phyloP scores from a whole-genome alignment of 2,888 invertebrate species.

The Tenthredo distinguenda region DNA sequence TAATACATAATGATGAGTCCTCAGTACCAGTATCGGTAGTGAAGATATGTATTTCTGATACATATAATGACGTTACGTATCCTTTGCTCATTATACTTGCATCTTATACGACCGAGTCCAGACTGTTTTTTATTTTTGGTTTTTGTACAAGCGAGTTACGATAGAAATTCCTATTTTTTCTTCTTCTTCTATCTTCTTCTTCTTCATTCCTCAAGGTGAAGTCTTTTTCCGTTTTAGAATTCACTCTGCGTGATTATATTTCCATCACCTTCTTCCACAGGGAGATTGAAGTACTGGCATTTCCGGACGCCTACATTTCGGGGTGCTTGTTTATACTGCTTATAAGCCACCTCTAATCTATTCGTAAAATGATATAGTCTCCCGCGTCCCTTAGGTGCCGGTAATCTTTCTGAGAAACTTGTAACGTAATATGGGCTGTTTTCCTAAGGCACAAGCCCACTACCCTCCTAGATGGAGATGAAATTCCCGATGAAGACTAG shows the following conservation, averaged over 20 bases:
- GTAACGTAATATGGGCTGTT: neutral
- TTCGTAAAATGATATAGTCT: conserved; percentile 25
- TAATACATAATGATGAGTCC: conserved; percentile 14
- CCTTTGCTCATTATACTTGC: neutral
- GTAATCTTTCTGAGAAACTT: conserved; percentile 39
- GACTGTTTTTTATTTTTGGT: neutral
- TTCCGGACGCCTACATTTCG: neutral
- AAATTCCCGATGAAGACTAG: conserved; percentile 3
- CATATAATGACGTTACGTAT: neutral
- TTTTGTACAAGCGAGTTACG: neutral
- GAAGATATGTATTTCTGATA: conserved; percentile 9
- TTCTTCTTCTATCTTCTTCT: neutral
- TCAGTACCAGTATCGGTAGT: neutral
- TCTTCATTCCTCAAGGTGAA: neutral
- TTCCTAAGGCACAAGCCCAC: neutral
- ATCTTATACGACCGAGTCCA: neutral
- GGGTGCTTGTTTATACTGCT: conserved; percentile 13
- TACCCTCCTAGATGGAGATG: neutral
- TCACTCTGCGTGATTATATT: neutral
- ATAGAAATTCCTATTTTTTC: neutral
- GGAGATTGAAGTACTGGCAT: neutral
- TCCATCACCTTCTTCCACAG: no score
- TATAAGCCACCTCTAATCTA: neutral
- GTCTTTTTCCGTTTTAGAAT: neutral
- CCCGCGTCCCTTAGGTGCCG: neutral